phyloP scores from a whole-genome alignment of 2,113 vertebrate species.

The Platysteira castanea region DNA sequence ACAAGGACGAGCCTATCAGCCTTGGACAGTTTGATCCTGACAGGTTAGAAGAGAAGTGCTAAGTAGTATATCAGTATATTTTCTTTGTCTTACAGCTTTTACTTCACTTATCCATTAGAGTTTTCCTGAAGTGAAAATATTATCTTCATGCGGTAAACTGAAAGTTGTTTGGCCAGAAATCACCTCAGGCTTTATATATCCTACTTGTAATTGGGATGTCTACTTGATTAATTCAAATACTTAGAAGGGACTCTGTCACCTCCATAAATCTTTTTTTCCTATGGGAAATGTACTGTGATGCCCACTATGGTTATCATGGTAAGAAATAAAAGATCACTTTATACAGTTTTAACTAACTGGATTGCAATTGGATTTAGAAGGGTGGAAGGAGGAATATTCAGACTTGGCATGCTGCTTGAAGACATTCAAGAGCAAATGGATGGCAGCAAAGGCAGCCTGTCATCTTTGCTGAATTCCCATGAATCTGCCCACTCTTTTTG shows the following conservation, averaged over 20 bases:
- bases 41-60: conserved; percentile 73
- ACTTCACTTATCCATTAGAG: background rate
- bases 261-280: background rate
- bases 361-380: conserved; percentile 69
- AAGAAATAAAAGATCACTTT: background rate
- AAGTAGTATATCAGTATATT: background rate
- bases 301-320: background rate
- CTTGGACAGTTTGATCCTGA: conserved; percentile 82
- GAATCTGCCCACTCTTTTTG: conserved; percentile 18
- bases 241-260: background rate
- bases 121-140: background rate
- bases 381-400: conserved; percentile 86
- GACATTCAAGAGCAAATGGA: conserved; percentile 81
- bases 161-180: background rate
- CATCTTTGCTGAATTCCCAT: conserved; percentile 13
- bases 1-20: conserved; percentile 67
- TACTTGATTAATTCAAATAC: background rate
- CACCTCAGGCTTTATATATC: background rate
- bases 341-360: background rate
- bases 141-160: background rate
- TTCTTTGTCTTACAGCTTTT: background rate
- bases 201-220: background rate
- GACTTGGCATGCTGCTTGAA: conserved; percentile 82
- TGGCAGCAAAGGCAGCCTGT: conserved; percentile 41
- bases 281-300: background rate